Evolutionary conservation across 2,888 invertebrate genomes (phyloP), one percentile per base, ranked within the genome.

Genomic region (Gandaritis pyraliata): DNA sequence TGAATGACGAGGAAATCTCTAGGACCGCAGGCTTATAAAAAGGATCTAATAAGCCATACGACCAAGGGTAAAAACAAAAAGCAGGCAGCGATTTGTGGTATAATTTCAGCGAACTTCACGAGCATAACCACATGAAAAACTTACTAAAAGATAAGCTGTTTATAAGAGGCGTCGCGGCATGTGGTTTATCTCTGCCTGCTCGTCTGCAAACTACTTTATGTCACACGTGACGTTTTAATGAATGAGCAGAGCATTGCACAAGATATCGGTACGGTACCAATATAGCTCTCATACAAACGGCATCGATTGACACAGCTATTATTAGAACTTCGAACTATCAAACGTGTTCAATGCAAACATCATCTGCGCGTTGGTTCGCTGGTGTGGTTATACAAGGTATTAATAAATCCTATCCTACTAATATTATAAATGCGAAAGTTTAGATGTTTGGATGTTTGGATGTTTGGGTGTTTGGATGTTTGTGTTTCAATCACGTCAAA

Each of bases 251-350:
- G 73, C 78, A 74, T 79, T 74, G 78, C 76, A 74, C 75, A 73
- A 76, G 74, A 78, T 83, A 83, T 82, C 77, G 76, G 70, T 59
- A 73, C 77, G 76, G 70, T 59, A 73, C 80, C 77, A 77, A 80
- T 85, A 76, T 77, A 78, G 78, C 74, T 71, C 70, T 66, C 73
- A 78, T 80, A 81, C 82, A 77, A 82, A 81, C 76, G 81, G 74
- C 76, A 76, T 70, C 82, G 82, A 85, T 86, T 85, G 83, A 85
- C 83, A 83, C 71, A 51, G 69, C 84, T 86, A 86, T 81, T 75
- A 77, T 73, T 86, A 83, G 82, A 73, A 69, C 68, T 72, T 86
- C 83, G 81, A 73, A 68, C 67, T 69, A 73, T 74, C 41, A 46
- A 58, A 64, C 39, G 61, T 45, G 53, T 16, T 16, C 60, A 49